A percentile compares a stretch with the other conserved stretches of the same genome.
phyloP scores from a whole-genome alignment of 1,140 invertebrate species.

The Brevipalpus yothersi region DNA sequence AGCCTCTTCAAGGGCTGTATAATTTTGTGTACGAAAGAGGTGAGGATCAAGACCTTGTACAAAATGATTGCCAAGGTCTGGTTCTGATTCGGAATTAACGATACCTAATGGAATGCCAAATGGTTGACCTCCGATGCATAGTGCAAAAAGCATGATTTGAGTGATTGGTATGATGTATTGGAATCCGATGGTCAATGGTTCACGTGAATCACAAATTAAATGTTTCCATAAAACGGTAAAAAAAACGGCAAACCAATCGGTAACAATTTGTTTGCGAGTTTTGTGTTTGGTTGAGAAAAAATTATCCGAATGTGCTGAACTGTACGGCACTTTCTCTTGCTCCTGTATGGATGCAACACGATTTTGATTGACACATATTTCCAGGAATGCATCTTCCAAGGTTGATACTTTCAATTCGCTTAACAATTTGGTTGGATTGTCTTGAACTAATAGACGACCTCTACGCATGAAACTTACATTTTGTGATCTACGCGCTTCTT shows the following conservation, averaged over 20 bases:
- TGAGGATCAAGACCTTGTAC: not conserved
- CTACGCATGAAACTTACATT: conserved; percentile 21
- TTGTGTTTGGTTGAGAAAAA: not conserved
- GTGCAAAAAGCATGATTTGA: conserved; percentile 76
- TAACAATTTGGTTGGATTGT: not conserved
- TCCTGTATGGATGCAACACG: not conserved
- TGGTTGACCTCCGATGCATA: conserved; percentile 73
- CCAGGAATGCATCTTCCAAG: conserved; percentile 4
- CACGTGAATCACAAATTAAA: conserved; percentile 7
- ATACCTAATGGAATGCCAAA: conserved; percentile 45
- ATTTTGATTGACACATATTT: conserved; percentile 2
- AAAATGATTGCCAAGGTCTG: not conserved
- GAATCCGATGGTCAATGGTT: conserved; percentile 41
- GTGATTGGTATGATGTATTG: conserved; percentile 71
- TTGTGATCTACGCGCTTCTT: conserved; percentile 20
- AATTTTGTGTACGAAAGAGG: not conserved
- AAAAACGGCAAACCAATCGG: not conserved
- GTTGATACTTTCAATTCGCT: not conserved
- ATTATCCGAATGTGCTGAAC: not conserved
- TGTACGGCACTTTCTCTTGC: not conserved
- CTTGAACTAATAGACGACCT: conserved; percentile 1
- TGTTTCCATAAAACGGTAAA: conserved; percentile 5
- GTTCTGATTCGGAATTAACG: not conserved
- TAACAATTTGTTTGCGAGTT: not conserved
- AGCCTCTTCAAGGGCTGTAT: not conserved